Base-by-base conservation (phyloP, 2,113 vertebrate genomes). In the Phasianus colchicus region DNA sequence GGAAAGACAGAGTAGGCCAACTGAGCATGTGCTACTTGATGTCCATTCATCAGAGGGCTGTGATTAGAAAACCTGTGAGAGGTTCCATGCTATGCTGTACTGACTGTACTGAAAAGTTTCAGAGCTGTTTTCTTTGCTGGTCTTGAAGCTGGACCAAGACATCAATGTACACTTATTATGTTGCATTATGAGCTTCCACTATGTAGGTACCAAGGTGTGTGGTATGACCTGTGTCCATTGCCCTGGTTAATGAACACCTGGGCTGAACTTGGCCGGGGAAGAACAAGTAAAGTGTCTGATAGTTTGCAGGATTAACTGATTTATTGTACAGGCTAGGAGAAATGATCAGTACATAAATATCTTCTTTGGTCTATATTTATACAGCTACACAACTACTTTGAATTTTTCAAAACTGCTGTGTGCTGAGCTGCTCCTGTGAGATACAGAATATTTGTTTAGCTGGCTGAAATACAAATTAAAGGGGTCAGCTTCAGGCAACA, bases 341-440 rank as follows among this genome's bases (percentile, higher is more conserved):
- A 94, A 85, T 55, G 8, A 5, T 30, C 48, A 88, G 32, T n/a
- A 24, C 57, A 60, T 60, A 36, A 85, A 88, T 24, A 60, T 83
- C 67, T 86, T 58, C 82, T 89, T 85, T 78, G 83, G 67, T 72
- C 79, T 93, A 8, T 79, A 47, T 91, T 94, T 88, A 72, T 75
- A 60, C 52, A 79, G 61, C 70, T 71, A 58, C 55, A 45, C 15
- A 83, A n/a, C 13, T 81, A 32, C 60, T 84, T 19, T 69, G 79
- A 82, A 64, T 85, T 87, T 64, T 79, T 42, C 43, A 57, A 19
- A 65, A 9, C 75, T 57, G 64, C 58, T 75, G 30, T 22, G 58
- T 73, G 52, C 70, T 72, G 72, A 86, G 47, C 65, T 58, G 4
- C 52, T 85, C 58, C 83, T 65, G 48, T n/a, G 93, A 89, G 72